Base-by-base conservation (phyloP, 2,888 invertebrate species). In the Ceramica pisi region DNA sequence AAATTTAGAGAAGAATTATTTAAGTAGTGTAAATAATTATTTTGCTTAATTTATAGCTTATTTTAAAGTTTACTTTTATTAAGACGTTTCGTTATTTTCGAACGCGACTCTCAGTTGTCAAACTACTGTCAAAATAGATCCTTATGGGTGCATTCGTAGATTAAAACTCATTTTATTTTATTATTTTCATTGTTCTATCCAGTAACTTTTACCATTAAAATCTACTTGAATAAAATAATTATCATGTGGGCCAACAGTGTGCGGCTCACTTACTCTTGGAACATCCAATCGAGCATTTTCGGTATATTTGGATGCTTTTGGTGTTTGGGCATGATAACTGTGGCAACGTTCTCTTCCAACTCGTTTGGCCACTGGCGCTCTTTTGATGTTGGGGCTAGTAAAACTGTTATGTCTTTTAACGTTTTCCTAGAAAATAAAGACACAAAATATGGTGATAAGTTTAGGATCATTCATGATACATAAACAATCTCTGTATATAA, bases 331-430 rank as follows among this genome's bases (percentile, higher is more conserved):
- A 80, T 92, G 88, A 84, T 92, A 95, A 78, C 93, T 95, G 67
- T 94, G 91, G 82, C 94, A 94, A 55, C 95, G 91, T 86, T 95
- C 95, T 83, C 95, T 90, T 31, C 94, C 94, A 61, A 88, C 71
- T 79, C 92, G 90, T 82, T 92, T 94, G 1, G 92, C 83, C 31
- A 92, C 83, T 26, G 91, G 89, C 6, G 88, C 87, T 80, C 90
- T 89, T 81, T 91, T 92, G 10, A 80, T 88, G 67, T 91, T 88
- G 14, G 93, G 93, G 74, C 90, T 93, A 23, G 90, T 92, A 78
- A 95, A 94, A 86, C 95, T 95, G 66, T 87, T 91, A 75, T 94
- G 92, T 76, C 95, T 90, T 79, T 93, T 94, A 44, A 92, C 78
- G 75, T 64, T 75, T 1, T 94, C 93, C 94, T 95, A 70, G 3